phyloP scores from a whole-genome alignment of 1,140 invertebrate genomes.

The Pseudobourletiella spinata region DNA sequence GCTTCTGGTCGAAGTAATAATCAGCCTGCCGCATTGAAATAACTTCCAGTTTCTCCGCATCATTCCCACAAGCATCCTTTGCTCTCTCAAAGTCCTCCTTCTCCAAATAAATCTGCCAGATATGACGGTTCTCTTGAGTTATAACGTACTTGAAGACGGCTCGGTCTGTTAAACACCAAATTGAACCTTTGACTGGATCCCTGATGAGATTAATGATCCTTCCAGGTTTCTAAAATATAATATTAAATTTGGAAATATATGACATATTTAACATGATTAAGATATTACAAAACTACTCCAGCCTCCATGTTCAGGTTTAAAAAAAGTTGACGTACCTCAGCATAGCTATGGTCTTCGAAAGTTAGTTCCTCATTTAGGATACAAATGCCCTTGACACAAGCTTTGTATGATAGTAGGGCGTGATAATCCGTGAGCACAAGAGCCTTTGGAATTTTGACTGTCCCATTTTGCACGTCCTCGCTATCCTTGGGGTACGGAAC shows the following conservation, averaged over 20 bases:
- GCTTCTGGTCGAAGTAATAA: constrained; percentile 65
- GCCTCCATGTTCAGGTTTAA: too few relatives aligned
- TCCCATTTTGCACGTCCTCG: constrained; percentile 39
- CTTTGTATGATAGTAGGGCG: constrained; percentile 68
- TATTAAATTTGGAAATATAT: too few relatives aligned
- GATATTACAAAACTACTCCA: too few relatives aligned
- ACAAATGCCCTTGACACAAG: constrained; percentile 75
- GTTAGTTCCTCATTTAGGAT: constrained; percentile 76
- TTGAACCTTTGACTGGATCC: constrained; percentile 65
- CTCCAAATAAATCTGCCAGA: constrained; percentile 81
- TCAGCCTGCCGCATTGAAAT: constrained; percentile 85
- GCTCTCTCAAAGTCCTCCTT: constrained; percentile 80
- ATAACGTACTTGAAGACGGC: constrained; percentile 80
- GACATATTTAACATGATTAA: too few relatives aligned
- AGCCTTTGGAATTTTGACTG: constrained; percentile 50
- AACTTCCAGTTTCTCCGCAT: constrained; percentile 68
- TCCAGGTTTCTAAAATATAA: constrained; percentile 60
- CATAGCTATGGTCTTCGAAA: constrained; percentile 69
- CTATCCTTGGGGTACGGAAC: constrained; percentile 35
- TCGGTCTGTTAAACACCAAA: constrained; percentile 78
- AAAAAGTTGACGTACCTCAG: too few relatives aligned
- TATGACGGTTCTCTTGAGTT: constrained; percentile 71
- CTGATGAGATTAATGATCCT: constrained; percentile 69
- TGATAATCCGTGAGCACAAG: constrained; percentile 88
- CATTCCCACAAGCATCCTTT: constrained; percentile 65